A percentile compares a stretch with the other conserved stretches of the same genome.
These are phyloP conservation scores for Acanthiza pusilla DNA, from an alignment of 2,797 vertebrate genomes.

Conservation along the genomic window DNA sequence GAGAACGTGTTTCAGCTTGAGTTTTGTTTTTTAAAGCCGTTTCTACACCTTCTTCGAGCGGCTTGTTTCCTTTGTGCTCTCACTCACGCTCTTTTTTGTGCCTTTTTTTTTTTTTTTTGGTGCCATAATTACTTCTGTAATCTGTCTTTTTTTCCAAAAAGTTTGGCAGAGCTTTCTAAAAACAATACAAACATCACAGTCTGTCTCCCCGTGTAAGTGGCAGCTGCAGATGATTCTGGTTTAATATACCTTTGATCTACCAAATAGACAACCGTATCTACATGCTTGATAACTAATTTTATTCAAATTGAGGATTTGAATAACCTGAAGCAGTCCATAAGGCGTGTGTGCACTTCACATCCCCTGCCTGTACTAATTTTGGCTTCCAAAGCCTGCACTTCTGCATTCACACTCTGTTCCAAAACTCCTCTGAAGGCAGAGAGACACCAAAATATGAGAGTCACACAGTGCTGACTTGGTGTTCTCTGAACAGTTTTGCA, in stretches of 20 bases:
- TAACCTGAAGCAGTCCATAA: not conserved
- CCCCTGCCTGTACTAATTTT: not conserved
- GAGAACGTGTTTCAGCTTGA: not conserved
- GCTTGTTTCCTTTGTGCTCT: not conserved
- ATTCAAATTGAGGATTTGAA: not conserved
- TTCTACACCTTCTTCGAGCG: not conserved
- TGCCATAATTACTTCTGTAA: not conserved
- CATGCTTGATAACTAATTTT: not conserved
- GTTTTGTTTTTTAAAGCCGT: not conserved
- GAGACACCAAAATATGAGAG: not conserved
- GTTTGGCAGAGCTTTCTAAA: not conserved
- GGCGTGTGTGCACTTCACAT: not conserved
- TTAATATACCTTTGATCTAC: not conserved
- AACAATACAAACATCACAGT: not conserved
- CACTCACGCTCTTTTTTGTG: not conserved
- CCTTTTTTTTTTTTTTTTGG: not conserved
- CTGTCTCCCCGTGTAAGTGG: not conserved
- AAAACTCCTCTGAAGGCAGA: not conserved
- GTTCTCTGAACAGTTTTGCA: not conserved
- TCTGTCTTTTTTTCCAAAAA: not conserved
- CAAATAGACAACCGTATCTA: rapidly evolving
- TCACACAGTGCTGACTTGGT: not conserved
- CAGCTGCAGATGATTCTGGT: not conserved
- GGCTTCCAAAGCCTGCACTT: not conserved
- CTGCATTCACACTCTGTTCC: not conserved